These are phyloP conservation scores for Parapsyche elsis DNA, from an alignment of 1,140 invertebrate species.

Conservation along the genomic window DNA sequence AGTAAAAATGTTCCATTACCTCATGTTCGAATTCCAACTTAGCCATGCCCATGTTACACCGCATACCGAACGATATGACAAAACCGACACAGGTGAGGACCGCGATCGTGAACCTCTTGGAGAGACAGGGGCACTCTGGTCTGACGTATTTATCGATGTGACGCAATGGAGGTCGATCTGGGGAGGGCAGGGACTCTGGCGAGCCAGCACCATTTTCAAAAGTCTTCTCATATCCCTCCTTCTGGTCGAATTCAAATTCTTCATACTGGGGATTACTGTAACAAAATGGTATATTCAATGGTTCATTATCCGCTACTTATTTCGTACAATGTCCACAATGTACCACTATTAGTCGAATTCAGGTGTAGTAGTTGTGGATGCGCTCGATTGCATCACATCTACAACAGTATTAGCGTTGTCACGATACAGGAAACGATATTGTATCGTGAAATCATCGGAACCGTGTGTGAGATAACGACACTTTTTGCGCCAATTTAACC, in stretches of 20 bases:
- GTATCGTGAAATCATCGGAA: background rate
- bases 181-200: constrained; percentile 76
- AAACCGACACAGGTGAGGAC: constrained; percentile 89
- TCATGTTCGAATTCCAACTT: constrained; percentile 78
- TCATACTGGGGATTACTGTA: constrained; percentile 66
- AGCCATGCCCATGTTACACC: constrained; percentile 97
- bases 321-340: too few species aligned
- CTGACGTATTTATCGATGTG: constrained; percentile 89
- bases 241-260: constrained; percentile 67
- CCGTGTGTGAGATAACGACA: constrained; percentile 1
- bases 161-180: constrained; percentile 82
- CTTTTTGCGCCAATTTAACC: constrained; percentile 13
- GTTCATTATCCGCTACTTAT: too few species aligned
- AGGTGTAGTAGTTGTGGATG: too few species aligned
- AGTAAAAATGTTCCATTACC: constrained; percentile 57
- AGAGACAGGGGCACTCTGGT: constrained; percentile 88
- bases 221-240: constrained; percentile 65
- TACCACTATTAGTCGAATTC: too few species aligned
- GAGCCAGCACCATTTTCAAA: constrained; percentile 69
- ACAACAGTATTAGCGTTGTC: too few species aligned
- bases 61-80: constrained; percentile 93
- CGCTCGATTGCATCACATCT: too few species aligned
- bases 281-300: too few species aligned
- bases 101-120: constrained; percentile 89
- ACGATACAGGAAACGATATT: background rate